A percentile compares a stretch with the other conserved stretches of the same genome.
These are phyloP conservation scores for Podilymbus podiceps DNA, from an alignment of 2,113 vertebrate genomes.

Conservation along the genomic window DNA sequence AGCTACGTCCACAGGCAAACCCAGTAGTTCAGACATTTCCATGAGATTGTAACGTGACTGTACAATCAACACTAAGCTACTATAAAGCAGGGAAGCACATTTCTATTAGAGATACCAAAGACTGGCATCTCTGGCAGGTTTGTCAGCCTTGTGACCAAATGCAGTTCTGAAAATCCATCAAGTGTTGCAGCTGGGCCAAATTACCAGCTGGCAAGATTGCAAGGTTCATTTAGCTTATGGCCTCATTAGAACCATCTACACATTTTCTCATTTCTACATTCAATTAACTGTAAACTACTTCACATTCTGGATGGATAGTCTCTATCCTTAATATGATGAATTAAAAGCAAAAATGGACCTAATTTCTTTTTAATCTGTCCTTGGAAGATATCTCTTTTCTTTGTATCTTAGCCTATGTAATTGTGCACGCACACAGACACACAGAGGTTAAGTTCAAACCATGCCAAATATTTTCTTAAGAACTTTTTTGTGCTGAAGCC, in stretches of 20 bases:
- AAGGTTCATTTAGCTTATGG: background rate
- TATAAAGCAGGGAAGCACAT: background rate
- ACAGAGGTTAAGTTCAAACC: constrained; percentile 60
- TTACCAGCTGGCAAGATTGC: background rate
- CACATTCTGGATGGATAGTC: background rate
- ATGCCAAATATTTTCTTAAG: constrained; percentile 60
- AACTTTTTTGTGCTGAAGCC: constrained; percentile 23
- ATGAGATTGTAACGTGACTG: background rate
- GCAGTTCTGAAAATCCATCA: background rate
- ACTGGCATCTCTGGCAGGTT: constrained; percentile 3
- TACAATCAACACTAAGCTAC: background rate
- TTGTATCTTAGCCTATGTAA: background rate
- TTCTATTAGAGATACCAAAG: background rate
- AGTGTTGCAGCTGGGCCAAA: background rate
- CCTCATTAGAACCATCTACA: background rate
- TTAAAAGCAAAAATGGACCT: background rate
- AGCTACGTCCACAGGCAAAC: background rate
- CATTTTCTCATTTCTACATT: background rate
- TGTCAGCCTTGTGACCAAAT: background rate
- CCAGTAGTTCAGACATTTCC: background rate
- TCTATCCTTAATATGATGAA: background rate
- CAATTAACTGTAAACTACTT: background rate
- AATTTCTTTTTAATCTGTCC: background rate
- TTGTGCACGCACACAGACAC: constrained; percentile 13
- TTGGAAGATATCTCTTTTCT: background rate